phyloP scores from a whole-genome alignment of 2,113 vertebrate species.

The Daboia siamensis region DNA sequence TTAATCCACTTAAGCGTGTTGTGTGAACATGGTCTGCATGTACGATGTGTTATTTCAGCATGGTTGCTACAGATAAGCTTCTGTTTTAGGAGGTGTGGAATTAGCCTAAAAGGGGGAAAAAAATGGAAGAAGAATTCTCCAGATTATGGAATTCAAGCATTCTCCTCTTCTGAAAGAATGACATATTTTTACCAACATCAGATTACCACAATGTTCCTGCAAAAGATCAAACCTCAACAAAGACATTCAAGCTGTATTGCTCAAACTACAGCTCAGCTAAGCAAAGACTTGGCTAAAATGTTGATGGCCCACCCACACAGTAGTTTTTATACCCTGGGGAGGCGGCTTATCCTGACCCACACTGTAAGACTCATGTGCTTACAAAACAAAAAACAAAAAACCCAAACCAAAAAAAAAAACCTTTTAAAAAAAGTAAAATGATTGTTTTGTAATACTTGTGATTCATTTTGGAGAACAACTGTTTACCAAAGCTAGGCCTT shows the following conservation, averaged over 20 bases:
- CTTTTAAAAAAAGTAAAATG: background rate
- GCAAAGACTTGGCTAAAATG: background rate
- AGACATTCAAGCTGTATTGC: background rate
- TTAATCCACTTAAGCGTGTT: background rate
- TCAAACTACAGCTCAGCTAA: conserved; percentile 3
- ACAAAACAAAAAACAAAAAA: background rate
- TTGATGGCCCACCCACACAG: conserved; percentile 14
- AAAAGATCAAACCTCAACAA: background rate
- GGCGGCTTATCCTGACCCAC: conserved; percentile 2
- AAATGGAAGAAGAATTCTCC: background rate
- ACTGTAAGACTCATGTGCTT: background rate
- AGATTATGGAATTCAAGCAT: background rate
- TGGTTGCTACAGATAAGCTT: background rate
- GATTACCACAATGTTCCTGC: background rate
- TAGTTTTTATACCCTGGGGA: background rate
- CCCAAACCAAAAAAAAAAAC: background rate
- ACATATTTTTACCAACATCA: background rate
- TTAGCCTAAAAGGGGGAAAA: background rate
- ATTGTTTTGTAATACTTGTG: background rate
- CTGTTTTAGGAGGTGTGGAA: background rate
- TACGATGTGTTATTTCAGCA: background rate
- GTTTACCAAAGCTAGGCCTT: background rate
- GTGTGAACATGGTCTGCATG: background rate
- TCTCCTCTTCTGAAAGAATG: background rate
- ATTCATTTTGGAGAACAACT: background rate